A percentile compares a stretch with the other conserved stretches of the same genome.
Conservation (phyloP, 2,888 invertebrate species). For the Lasius platythorax region DNA sequence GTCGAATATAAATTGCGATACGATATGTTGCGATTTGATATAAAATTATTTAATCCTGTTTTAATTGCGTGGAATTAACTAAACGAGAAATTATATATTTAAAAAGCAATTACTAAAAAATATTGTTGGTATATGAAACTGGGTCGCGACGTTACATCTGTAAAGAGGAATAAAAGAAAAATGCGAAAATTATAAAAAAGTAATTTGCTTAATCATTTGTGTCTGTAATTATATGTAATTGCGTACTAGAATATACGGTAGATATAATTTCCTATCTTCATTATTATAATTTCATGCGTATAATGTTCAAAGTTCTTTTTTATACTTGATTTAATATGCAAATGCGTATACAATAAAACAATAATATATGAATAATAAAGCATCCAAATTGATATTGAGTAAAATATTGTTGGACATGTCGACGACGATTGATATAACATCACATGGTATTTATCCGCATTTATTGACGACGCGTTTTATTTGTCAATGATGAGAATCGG, state of each 20-base stretch:
- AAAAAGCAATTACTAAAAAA: not conserved
- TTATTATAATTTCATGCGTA: not conserved
- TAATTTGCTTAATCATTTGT: not conserved
- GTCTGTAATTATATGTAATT: not conserved
- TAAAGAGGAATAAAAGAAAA: not conserved
- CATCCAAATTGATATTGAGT: not conserved
- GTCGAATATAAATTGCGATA: not conserved
- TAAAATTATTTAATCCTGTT: not conserved
- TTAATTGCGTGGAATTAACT: not conserved
- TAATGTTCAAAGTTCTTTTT: not conserved
- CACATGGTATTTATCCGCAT: slow-evolving; percentile 4
- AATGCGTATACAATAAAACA: not conserved
- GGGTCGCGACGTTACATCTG: not conserved
- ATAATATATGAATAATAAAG: not conserved
- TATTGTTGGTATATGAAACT: not conserved
- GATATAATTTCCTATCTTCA: not conserved
- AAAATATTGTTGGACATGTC: not conserved
- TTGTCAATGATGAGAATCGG: not conserved
- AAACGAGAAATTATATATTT: not conserved
- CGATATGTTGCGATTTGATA: too few relatives aligned
- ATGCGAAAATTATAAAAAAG: not conserved
- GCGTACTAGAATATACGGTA: not conserved
- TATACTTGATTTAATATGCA: not conserved
- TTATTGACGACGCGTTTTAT: slow-evolving; percentile 13
- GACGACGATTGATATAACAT: not conserved